Evolutionary conservation across 2,113 vertebrate genomes (phyloP), one percentile per base, ranked within the genome.

Genomic region (Saccopteryx leptura): DNA sequence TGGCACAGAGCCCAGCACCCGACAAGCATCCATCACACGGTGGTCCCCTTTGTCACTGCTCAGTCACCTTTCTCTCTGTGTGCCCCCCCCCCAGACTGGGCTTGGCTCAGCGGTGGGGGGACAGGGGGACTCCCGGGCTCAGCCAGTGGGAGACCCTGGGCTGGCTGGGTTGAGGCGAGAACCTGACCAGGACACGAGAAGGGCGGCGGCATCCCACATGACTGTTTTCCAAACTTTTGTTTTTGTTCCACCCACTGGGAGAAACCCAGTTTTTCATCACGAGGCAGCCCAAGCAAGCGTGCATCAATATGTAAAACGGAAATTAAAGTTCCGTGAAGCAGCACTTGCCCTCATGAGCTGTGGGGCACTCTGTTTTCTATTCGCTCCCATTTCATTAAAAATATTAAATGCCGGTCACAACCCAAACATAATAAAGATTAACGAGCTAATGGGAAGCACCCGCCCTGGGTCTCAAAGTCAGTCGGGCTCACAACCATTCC

Each of bases 41-140:
- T 0, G 7, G 9, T 14, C 31, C 11, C 23, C 61, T 48, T 15
- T 24, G 2, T 13, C 48, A 14, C 0, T 0, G 1, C 56, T 56
- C 75, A 9, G 0, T 13, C 23, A 33, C 46, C 15, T 48, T 17
- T 56, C 60, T 33, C 71, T 24, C 33, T 17, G 46, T 0, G 0
- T n/a, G n/a, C 14, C 19, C 54, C 15, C 39, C 19, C 24, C 46
- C 66, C 1, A 3, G 68, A 26, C 61, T 26, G 9, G 83, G 71
- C 56, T 31, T 7, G n/a, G 63, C 26, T 90, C 39, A 21, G 21
- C 21, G 0, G 8, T 4, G 18, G 0, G 1, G 4, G 14, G 26
- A 48, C 52, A 11, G 31, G 19, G 33, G 17, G 1, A 33, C 11
- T 50, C 83, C 85, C 4, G 28, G 75, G 63, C 2, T 48, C 3